phyloP scores from a whole-genome alignment of 2,888 invertebrate genomes.

The Furcula furcula region DNA sequence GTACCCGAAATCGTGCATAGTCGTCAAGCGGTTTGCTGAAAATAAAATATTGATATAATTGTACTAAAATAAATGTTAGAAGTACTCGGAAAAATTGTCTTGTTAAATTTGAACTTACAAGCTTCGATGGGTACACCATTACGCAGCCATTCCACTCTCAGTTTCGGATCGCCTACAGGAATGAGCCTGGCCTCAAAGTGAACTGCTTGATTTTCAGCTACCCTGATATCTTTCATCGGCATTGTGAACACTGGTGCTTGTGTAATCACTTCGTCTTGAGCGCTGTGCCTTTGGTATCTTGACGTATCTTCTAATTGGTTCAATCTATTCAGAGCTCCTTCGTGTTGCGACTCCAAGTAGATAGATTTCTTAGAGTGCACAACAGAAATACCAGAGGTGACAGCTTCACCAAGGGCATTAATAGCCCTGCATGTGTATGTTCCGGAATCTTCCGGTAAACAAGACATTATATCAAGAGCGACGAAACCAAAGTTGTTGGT shows the following conservation, averaged over 20 bases:
- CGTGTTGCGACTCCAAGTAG: constrained; percentile 93
- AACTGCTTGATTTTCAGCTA: constrained; percentile 95
- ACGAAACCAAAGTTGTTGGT: constrained; percentile 99
- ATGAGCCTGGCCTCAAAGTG: constrained; percentile 97
- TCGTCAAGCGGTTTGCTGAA: constrained; percentile 92
- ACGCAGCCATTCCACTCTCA: constrained; percentile 96
- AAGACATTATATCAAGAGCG: constrained; percentile 96
- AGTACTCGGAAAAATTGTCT: no score
- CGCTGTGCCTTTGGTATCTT: constrained; percentile 86
- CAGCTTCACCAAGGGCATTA: constrained; percentile 95
- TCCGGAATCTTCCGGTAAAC: constrained; percentile 97
- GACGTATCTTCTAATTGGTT: constrained; percentile 91
- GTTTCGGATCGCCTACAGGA: constrained; percentile 95
- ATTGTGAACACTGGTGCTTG: constrained; percentile 96
- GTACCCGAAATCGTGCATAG: constrained; percentile 99
- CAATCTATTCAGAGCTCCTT: constrained; percentile 90
- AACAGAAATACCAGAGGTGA: constrained; percentile 93
- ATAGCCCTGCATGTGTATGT: constrained; percentile 96
- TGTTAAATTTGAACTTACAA: constrained; percentile 84
- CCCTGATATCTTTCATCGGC: constrained; percentile 92
- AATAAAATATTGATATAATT: constrained; percentile 13
- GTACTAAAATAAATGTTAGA: constrained; percentile 1
- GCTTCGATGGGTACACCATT: constrained; percentile 96
- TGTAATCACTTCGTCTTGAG: constrained; percentile 89
- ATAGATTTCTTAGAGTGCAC: constrained; percentile 93